Percentiles rank a stretch among this genome's conserved stretches.
Evolutionary conservation across 2,888 invertebrate genomes (phyloP).

Genomic region (Parnassius mnemosyne): DNA sequence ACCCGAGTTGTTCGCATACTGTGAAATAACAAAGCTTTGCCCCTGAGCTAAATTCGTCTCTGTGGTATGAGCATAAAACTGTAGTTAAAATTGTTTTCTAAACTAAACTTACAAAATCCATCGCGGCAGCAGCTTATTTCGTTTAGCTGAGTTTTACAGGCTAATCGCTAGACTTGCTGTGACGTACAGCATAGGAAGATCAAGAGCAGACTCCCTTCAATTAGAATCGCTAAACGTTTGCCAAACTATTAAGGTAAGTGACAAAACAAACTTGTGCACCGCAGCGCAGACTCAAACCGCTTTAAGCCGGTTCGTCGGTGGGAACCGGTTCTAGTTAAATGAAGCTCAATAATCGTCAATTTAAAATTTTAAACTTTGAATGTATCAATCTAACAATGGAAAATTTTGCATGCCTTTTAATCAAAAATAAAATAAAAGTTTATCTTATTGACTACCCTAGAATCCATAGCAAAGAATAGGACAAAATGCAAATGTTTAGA

Average conservation of each 20-base stretch:
- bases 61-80: too few species aligned
- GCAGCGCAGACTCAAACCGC: constrained; percentile 39
- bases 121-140: constrained; percentile 1
- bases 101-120: not conserved
- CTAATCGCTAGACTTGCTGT: constrained; percentile 36
- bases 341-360: constrained; percentile 30
- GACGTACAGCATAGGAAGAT: constrained; percentile 22
- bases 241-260: constrained; percentile 39
- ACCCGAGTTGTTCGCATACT: too few species aligned
- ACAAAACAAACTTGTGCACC: constrained; percentile 48
- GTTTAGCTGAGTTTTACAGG: constrained; percentile 36
- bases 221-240: constrained; percentile 37
- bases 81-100: too few species aligned
- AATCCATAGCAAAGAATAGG: too few species aligned
- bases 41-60: too few species aligned
- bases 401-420: not conserved
- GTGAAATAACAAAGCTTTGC: too few species aligned
- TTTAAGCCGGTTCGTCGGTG: constrained; percentile 43
- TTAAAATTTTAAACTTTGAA: constrained; percentile 11
- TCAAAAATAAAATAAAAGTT: too few species aligned
- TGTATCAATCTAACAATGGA: constrained; percentile 12
- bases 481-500: too few species aligned
- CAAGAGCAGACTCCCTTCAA: constrained; percentile 36
- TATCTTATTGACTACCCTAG: too few species aligned
- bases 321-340: constrained; percentile 39